A percentile compares a stretch with the other conserved stretches of the same genome.
Conservation (phyloP, 2,113 vertebrate species). For the Mirounga angustirostris region DNA sequence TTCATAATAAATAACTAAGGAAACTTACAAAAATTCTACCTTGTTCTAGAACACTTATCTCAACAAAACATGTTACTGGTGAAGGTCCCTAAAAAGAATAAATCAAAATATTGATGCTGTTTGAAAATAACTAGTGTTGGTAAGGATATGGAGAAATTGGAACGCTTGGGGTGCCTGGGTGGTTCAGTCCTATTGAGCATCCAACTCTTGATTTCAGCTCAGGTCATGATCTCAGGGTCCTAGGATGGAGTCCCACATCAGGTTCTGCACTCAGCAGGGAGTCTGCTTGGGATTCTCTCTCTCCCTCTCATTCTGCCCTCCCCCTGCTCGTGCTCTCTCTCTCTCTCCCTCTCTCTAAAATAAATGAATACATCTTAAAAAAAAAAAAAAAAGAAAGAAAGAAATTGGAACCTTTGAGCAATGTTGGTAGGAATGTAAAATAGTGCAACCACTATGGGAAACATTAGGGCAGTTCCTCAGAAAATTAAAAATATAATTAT, state of each 20-base stretch:
- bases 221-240: neutral
- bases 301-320: neutral
- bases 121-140: neutral
- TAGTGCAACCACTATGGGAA: neutral
- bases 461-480: neutral
- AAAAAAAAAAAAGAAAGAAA: neutral
- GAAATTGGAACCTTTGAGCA: neutral
- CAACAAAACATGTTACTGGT: conserved; percentile 64
- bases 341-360: neutral
- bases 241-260: neutral
- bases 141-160: neutral
- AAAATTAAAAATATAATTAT: conserved; percentile 13
- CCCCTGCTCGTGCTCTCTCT: neutral
- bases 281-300: neutral
- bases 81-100: conserved; percentile 64
- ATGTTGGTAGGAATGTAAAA: neutral
- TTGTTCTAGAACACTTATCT: conserved; percentile 73
- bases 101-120: conserved; percentile 34
- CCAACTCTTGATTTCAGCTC: neutral
- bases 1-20: neutral
- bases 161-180: neutral
- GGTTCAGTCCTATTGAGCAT: neutral
- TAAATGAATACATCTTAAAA: neutral
- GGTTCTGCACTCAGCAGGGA: neutral
- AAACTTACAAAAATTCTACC: conserved; percentile 81